phyloP scores from a whole-genome alignment of 1,140 invertebrate species.

The Orchesella cincta region DNA sequence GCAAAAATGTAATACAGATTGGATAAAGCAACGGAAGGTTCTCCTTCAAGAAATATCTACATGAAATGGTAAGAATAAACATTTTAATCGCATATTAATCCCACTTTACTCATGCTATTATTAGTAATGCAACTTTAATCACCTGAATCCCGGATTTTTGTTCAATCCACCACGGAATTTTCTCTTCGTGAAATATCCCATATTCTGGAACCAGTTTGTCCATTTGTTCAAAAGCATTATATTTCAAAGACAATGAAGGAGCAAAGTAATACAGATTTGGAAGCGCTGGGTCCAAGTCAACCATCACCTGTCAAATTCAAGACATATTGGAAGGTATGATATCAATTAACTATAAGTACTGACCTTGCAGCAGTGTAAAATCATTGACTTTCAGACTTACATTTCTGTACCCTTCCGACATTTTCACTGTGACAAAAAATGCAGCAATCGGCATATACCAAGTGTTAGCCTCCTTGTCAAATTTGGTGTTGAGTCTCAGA shows the following conservation, averaged over 20 bases:
- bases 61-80: no score
- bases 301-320: no score
- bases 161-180: background rate
- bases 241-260: background rate
- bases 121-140: no score
- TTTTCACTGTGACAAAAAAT: conserved; percentile 3
- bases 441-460: background rate
- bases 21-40: background rate
- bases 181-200: background rate
- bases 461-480: background rate
- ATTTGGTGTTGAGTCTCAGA: background rate
- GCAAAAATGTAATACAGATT: background rate
- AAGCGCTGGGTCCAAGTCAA: background rate
- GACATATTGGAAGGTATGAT: no score
- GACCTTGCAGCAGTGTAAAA: background rate
- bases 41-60: background rate
- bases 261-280: conserved; percentile 7
- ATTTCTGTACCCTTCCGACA: background rate
- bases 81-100: no score
- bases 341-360: background rate
- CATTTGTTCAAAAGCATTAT: conserved; percentile 4
- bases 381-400: background rate
- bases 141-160: background rate
- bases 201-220: background rate
- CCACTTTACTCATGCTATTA: no score